These are phyloP conservation scores for Sula dactylatra DNA, from an alignment of 2,113 vertebrate species.

Conservation along the genomic window DNA sequence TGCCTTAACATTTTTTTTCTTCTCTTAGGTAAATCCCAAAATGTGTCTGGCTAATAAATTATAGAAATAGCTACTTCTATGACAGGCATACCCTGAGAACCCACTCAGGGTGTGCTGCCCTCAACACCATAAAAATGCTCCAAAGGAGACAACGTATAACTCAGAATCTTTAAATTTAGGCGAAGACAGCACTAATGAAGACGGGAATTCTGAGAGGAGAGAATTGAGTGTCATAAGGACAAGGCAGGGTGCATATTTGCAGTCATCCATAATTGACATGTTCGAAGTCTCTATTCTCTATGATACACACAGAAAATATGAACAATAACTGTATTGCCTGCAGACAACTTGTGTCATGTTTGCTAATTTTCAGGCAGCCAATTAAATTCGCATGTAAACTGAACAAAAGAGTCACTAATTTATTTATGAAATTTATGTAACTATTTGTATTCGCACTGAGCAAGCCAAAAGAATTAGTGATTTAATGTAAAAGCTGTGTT, in stretches of 20 bases:
- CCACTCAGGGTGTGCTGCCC: not conserved
- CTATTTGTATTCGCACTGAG: not conserved
- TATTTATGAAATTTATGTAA: not conserved
- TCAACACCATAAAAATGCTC: not conserved
- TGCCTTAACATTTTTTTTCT: not conserved
- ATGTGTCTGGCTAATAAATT: not conserved
- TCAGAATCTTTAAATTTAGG: not conserved
- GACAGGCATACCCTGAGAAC: not conserved
- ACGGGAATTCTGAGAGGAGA: not conserved
- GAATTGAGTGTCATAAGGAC: not conserved
- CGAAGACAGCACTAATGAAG: not conserved
- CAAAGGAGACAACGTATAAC: not conserved
- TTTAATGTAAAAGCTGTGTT: conserved; percentile 2
- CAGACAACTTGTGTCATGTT: not conserved
- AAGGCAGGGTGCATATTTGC: not conserved
- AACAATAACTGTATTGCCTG: not conserved
- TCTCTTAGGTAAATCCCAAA: not conserved
- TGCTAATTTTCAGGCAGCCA: not conserved
- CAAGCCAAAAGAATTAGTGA: conserved; percentile 24
- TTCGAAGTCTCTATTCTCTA: not conserved
- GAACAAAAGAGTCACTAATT: not conserved
- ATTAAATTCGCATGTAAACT: not conserved
- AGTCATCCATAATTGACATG: not conserved
- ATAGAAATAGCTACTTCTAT: not conserved
- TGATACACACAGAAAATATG: not conserved